Conservation (phyloP, 2,888 invertebrate species). For the Dicranocentrus wangi region DNA sequence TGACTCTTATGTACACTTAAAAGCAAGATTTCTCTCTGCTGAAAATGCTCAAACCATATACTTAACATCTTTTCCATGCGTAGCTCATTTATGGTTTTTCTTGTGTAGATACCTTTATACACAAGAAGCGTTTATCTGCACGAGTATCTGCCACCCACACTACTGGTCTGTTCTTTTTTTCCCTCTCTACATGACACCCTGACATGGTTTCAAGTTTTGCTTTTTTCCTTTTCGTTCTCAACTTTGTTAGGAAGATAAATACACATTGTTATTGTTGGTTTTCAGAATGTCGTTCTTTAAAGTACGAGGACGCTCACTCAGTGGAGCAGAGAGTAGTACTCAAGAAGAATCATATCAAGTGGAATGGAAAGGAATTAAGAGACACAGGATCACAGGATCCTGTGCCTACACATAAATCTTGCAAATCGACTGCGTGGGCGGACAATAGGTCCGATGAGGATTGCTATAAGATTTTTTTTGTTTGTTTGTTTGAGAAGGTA, state of each 20-base stretch:
- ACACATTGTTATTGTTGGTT: not conserved
- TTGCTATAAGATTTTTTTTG: not conserved
- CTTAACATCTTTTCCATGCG: too few species aligned
- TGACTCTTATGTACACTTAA: too few species aligned
- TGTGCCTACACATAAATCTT: not conserved
- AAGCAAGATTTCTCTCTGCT: too few species aligned
- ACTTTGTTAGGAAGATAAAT: not conserved
- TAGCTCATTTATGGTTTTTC: too few species aligned
- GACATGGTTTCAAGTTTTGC: constrained; percentile 36
- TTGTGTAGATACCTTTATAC: too few species aligned
- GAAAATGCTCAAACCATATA: too few species aligned
- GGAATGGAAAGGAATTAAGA: not conserved
- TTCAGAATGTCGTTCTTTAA: not conserved
- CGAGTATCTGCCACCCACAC: constrained; percentile 40
- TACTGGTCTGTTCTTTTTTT: not conserved
- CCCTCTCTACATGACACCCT: constrained; percentile 41
- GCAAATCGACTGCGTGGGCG: not conserved
- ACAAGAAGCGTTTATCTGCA: not conserved
- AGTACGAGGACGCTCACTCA: not conserved
- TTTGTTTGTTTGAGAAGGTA: not conserved
- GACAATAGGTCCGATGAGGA: not conserved
- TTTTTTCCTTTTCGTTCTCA: not conserved
- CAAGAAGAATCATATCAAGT: too few species aligned
- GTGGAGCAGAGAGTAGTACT: not conserved
- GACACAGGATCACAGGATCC: not conserved